Base-by-base conservation (phyloP, 2,888 invertebrate genomes). In the Petrolisthes cinctipes region DNA sequence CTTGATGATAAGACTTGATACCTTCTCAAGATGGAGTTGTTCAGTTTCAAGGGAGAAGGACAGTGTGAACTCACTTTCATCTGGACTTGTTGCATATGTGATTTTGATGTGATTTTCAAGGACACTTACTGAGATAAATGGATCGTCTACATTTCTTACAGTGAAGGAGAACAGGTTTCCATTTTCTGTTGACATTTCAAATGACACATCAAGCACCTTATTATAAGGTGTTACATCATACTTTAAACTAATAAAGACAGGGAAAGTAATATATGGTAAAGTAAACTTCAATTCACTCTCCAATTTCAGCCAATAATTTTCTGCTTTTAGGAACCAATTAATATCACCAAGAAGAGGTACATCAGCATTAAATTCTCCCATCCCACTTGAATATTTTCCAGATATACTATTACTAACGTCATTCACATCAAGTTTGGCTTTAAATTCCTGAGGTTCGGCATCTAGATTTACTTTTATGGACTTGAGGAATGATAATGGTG, bases 321-420 rank as follows among this genome's bases (percentile, higher is more conserved):
- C 73, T 3, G 82, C 76, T 61, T 86, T 78, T 14, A 86, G 6
- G 9, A n/a, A 56, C 61, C 51, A 76, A 14, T 80, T 61, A 7
- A 88, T 81, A 61, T 84, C 23, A 4, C 75, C 80, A 20, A 88
- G 75, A 23, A 81, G 57, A n/a, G 87, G 87, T 17, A 84, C 37
- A 9, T 75, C 54, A 66, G 75, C 81, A 14, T 11, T 66, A 56
- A 88, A 68, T 66, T 84, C 73, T 23, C 76, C 66, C 6, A 54
- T 80, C 20, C 76, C 66, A n/a, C 3, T 54, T 23, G 80, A 75
- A 54, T 75, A 80, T 23, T 71, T 68, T 7, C 80, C 87, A 51
- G 80, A 53, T 57, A 84, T 37, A 14, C 4, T 14, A 81, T 76
- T 81, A 9, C 20, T 53, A 11, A 75, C n/a, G 3, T 81, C 84